Percentiles rank a stretch among this genome's conserved stretches.
phyloP scores from a whole-genome alignment of 2,113 vertebrate genomes.

The Anoplopoma fimbria region DNA sequence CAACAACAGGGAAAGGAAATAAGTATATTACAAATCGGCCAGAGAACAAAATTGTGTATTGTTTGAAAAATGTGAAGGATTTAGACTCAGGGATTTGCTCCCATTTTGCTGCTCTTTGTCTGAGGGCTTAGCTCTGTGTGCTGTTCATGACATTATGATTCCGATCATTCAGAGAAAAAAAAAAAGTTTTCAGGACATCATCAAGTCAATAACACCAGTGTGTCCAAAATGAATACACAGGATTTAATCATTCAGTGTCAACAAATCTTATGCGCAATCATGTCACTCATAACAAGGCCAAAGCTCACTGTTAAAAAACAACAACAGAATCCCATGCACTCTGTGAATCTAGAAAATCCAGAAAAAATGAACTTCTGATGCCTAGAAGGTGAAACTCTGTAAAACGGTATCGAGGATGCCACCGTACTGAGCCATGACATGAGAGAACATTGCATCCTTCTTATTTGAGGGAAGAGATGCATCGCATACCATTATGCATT shows the following conservation, averaged over 20 bases:
- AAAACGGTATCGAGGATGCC: constrained; percentile 2
- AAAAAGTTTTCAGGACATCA: constrained; percentile 57
- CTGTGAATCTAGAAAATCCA: constrained; percentile 41
- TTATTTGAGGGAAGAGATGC: constrained; percentile 49
- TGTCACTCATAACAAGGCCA: constrained; percentile 54
- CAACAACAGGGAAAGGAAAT: constrained; percentile 67
- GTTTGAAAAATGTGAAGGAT: constrained; percentile 75
- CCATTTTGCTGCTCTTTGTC: constrained; percentile 71
- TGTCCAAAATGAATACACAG: constrained; percentile 16
- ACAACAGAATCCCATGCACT: constrained; percentile 15
- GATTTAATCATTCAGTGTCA: constrained; percentile 13
- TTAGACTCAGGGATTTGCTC: constrained; percentile 71
- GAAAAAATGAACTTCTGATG: constrained; percentile 22
- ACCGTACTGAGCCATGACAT: constrained; percentile 4
- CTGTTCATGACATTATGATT: constrained; percentile 63
- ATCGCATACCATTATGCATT: constrained; percentile 63
- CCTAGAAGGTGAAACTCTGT: constrained; percentile 9
- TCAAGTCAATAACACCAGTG: constrained; percentile 37
- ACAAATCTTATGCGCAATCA: constrained; percentile 37
- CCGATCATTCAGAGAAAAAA: constrained; percentile 38
- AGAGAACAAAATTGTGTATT: constrained; percentile 72
- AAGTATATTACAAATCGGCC: constrained; percentile 74
- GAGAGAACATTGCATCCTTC: constrained; percentile 28
- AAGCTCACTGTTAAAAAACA: constrained; percentile 32
- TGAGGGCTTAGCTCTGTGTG: constrained; percentile 60